phyloP scores from a whole-genome alignment of 53 echinoderm and acorn worm species.

The Hippasteria phrygiana region DNA sequence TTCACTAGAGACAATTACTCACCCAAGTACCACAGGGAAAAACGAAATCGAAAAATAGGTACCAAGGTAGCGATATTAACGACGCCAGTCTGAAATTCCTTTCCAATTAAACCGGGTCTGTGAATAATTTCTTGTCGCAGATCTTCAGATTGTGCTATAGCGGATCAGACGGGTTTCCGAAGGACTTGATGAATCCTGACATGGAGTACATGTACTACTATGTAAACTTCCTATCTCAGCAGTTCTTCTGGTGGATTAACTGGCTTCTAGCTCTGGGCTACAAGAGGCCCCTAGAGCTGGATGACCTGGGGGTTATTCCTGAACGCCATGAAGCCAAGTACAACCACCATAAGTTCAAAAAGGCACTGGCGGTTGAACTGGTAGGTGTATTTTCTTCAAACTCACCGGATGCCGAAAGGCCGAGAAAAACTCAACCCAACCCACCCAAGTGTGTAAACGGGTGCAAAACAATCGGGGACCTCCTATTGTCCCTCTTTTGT shows the following conservation, averaged over 20 bases:
- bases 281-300: slow-evolving; percentile 69
- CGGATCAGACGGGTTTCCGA: slow-evolving; percentile 46
- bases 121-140: not conserved
- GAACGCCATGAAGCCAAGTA: slow-evolving; percentile 57
- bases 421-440: not conserved
- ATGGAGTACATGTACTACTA: slow-evolving; percentile 85
- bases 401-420: not conserved
- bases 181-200: slow-evolving; percentile 71
- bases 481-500: too few species aligned
- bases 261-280: slow-evolving; percentile 81
- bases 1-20: too few species aligned
- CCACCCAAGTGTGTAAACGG: too few species aligned
- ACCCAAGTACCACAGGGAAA: too few species aligned
- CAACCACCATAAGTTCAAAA: slow-evolving; percentile 74
- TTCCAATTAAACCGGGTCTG: not conserved
- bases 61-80: too few species aligned
- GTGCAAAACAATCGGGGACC: too few species aligned
- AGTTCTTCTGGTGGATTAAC: slow-evolving; percentile 85
- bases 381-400: slow-evolving; percentile 38
- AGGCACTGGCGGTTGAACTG: slow-evolving; percentile 77
- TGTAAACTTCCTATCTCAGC: slow-evolving; percentile 81
- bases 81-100: not conserved
- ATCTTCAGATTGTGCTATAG: slow-evolving; percentile 44
- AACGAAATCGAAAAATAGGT: too few species aligned
- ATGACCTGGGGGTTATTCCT: slow-evolving; percentile 68